A percentile compares a stretch with the other conserved stretches of the same genome.
Conservation (phyloP, 1,140 invertebrate species). For the Ruditapes philippinarum region DNA sequence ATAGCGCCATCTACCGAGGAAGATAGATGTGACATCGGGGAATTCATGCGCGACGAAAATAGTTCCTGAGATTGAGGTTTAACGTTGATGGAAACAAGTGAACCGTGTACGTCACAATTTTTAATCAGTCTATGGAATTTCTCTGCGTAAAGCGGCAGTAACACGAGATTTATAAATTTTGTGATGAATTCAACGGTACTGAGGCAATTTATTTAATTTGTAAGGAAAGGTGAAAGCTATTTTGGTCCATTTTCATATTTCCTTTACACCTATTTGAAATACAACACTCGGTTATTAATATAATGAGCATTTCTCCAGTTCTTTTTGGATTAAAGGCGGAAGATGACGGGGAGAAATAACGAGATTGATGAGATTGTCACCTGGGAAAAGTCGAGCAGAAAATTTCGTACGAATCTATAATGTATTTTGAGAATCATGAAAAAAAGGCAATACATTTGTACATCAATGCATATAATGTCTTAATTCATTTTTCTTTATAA, state of each 20-base stretch:
- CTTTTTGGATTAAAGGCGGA: slow-evolving; percentile 6
- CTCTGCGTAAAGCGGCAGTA: slow-evolving; percentile 17
- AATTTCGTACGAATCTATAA: neutral
- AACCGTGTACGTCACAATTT: slow-evolving; percentile 17
- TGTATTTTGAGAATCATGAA: neutral
- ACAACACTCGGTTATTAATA: slow-evolving; percentile 47
- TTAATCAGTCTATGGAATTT: slow-evolving; percentile 28
- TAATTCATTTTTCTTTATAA: too few relatives aligned
- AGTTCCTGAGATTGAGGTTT: slow-evolving; percentile 43
- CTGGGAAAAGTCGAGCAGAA: slow-evolving; percentile 22
- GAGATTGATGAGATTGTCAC: slow-evolving; percentile 7
- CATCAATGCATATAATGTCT: neutral
- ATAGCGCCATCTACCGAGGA: slow-evolving; percentile 39
- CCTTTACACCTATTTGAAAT: slow-evolving; percentile 54
- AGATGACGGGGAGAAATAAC: neutral
- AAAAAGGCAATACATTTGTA: too few relatives aligned
- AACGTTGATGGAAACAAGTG: slow-evolving; percentile 16
- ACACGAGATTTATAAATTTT: slow-evolving; percentile 34
- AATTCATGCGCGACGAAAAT: slow-evolving; percentile 55
- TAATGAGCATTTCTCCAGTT: slow-evolving; percentile 30
- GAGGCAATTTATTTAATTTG: slow-evolving; percentile 46
- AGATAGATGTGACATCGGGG: slow-evolving; percentile 63
- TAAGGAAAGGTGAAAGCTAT: slow-evolving; percentile 40
- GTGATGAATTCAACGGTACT: slow-evolving; percentile 23
- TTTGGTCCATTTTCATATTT: slow-evolving; percentile 38